Conservation (phyloP, 2,888 invertebrate genomes). For the Xestoiulus laeticollis region DNA sequence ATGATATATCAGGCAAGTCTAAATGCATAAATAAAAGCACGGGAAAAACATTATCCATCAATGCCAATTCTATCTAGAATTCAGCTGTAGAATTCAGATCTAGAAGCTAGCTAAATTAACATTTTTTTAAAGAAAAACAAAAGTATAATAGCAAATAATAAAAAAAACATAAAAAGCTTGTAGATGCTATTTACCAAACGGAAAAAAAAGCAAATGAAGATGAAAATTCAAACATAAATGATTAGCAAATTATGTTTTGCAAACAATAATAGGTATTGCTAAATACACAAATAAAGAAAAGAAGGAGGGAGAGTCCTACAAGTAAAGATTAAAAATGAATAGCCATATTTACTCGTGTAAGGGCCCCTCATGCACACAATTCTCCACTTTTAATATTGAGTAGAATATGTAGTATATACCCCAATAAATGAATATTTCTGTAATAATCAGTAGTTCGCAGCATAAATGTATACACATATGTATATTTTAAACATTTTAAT, state of each 20-base stretch:
- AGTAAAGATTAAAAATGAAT: neutral
- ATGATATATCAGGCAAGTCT: constrained; percentile 30
- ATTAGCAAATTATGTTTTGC: neutral
- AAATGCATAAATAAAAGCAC: constrained; percentile 40
- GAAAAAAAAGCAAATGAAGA: neutral
- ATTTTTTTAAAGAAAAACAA: neutral
- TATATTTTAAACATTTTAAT: too few relatives aligned
- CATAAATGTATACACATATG: too few relatives aligned
- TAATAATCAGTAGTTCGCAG: too few relatives aligned
- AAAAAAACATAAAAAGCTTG: constrained; percentile 23
- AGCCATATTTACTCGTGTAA: too few relatives aligned
- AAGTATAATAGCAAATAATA: neutral
- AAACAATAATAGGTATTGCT: neutral
- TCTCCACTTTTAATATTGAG: too few relatives aligned
- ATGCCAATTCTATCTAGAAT: constrained; percentile 23
- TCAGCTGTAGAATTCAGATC: neutral
- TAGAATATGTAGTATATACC: too few relatives aligned
- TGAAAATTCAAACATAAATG: neutral
- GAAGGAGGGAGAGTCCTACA: neutral
- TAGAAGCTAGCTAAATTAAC: neutral
- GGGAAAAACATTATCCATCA: constrained; percentile 9
- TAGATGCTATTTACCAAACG: neutral
- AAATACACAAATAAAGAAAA: neutral
- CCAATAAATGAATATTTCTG: too few relatives aligned
- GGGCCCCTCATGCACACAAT: too few relatives aligned